Evolutionary conservation across 1,140 invertebrate genomes (phyloP).

Genomic region (Muscidifurax raptorellus): DNA sequence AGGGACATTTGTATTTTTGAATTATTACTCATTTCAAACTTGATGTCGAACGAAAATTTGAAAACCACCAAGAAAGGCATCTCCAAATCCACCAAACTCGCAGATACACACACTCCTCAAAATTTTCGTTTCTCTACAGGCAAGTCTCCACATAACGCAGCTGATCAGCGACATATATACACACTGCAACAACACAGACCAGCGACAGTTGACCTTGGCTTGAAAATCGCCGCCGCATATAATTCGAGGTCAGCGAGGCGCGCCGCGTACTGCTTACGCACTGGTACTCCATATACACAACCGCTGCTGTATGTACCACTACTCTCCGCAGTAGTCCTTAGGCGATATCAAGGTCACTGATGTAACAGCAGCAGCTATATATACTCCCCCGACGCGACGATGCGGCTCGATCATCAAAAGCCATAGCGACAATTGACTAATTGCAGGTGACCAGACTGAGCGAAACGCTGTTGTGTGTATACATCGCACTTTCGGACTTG

Average conservation of each 20-base stretch:
- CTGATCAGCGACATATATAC: not conserved
- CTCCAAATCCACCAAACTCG: too few species aligned
- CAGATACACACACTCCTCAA: too few species aligned
- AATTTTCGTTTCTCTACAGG: too few species aligned
- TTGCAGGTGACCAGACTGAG: not conserved
- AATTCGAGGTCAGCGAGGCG: conserved; percentile 37
- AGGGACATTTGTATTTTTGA: too few species aligned
- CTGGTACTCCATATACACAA: not conserved
- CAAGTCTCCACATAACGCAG: too few species aligned
- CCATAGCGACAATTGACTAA: conserved; percentile 8
- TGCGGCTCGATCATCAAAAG: not conserved
- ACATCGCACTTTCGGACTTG: not conserved
- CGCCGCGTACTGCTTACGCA: conserved; percentile 1
- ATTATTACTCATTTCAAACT: too few species aligned
- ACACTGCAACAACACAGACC: not conserved
- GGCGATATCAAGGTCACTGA: conserved; percentile 28
- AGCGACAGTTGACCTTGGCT: conserved; percentile 26
- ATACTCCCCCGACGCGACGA: not conserved
- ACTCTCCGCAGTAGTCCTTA: conserved; percentile 3
- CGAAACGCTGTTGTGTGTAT: not conserved
- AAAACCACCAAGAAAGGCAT: too few species aligned
- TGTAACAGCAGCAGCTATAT: not conserved
- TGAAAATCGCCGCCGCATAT: conserved; percentile 14
- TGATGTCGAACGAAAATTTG: too few species aligned
- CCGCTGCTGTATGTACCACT: too few species aligned